Evolutionary conservation across 2,113 vertebrate genomes (phyloP).

Genomic region (Apaloderma vittatum): DNA sequence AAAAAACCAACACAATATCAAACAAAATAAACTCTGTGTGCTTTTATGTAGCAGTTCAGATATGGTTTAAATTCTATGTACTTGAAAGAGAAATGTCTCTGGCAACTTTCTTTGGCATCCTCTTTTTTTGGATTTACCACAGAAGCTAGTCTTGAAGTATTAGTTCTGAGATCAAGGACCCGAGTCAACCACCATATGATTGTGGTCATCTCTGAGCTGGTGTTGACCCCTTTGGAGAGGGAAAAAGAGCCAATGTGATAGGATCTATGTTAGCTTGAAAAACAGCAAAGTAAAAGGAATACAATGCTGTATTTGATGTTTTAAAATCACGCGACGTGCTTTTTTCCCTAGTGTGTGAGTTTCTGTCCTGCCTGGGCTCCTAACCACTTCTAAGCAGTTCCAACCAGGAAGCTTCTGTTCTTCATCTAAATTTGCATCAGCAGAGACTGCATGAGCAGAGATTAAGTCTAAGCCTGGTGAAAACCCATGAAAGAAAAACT

Average conservation of each 20-base stretch:
- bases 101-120: not conserved
- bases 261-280: not conserved
- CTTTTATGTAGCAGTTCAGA: not conserved
- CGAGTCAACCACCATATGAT: fast-evolving
- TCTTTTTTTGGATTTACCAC: not conserved
- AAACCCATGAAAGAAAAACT: not conserved
- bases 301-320: not conserved
- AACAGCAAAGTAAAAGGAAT: not conserved
- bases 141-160: not conserved
- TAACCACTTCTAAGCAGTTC: constrained; percentile 11
- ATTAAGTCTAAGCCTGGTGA: not conserved
- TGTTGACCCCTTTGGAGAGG: not conserved
- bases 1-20: not conserved
- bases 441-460: not conserved
- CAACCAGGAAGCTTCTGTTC: not conserved
- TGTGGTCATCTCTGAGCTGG: not conserved
- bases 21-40: not conserved
- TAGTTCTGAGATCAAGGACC: not conserved
- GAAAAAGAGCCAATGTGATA: not conserved
- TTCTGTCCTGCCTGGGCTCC: not conserved
- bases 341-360: not conserved
- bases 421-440: not conserved
- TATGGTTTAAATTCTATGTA: not conserved
- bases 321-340: not conserved
- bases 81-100: constrained; percentile 17